These are phyloP conservation scores for Leucophenga maculata DNA, from an alignment of 2,888 invertebrate genomes.

Conservation along the genomic window DNA sequence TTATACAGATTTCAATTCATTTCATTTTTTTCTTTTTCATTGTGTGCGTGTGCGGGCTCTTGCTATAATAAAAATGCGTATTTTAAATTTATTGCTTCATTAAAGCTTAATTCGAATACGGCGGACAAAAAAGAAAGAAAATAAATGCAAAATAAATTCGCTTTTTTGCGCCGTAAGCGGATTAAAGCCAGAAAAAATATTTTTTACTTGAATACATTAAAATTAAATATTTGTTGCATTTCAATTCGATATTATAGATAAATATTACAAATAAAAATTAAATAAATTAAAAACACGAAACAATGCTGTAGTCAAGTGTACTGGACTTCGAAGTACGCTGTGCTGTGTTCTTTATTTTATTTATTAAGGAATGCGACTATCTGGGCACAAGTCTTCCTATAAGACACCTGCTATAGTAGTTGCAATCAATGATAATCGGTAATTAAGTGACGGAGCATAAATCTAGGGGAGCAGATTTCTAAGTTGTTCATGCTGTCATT, in stretches of 20 bases:
- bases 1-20: not conserved
- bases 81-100: constrained; percentile 65
- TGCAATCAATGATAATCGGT: too few relatives aligned
- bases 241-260: not conserved
- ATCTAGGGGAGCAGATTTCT: too few relatives aligned
- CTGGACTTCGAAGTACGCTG: too few relatives aligned
- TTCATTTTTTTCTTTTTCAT: not conserved
- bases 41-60: constrained; percentile 14
- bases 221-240: not conserved
- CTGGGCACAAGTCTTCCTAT: too few relatives aligned
- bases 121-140: not conserved
- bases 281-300: too few relatives aligned
- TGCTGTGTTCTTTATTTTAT: too few relatives aligned
- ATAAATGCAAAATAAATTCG: constrained; percentile 8
- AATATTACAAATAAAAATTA: too few relatives aligned
- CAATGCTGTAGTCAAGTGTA: too few relatives aligned
- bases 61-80: constrained; percentile 53
- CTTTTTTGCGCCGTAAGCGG: not conserved
- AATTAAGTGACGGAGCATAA: too few relatives aligned
- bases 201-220: not conserved
- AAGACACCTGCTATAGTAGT: too few relatives aligned
- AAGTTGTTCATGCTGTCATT: too few relatives aligned
- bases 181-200: not conserved
- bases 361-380: too few relatives aligned
- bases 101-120: constrained; percentile 56